Evolutionary conservation across 2,888 invertebrate species (phyloP), one percentile per base, ranked within the genome.

Genomic region (Drosophila multiciliata): DNA sequence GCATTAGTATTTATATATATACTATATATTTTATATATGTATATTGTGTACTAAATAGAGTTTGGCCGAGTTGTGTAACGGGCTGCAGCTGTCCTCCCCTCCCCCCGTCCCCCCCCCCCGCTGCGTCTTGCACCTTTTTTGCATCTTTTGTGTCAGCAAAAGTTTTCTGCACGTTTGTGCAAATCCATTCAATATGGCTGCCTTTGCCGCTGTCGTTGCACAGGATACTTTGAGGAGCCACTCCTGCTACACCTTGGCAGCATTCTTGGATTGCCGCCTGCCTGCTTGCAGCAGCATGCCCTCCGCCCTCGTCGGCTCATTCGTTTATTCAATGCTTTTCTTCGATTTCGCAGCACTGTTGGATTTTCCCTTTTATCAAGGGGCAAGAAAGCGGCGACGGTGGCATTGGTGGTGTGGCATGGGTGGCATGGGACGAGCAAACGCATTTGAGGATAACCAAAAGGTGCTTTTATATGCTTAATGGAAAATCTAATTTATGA

Each of bases 371-470:
- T 78, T 90, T 89, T 90, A 85, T 87, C 88, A 65, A 55, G 50
- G 36, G 49, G 33, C 17, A 20, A 36, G 23, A 29, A 33, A 20
- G 48, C n/a, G 32, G 32, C 50, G 33, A 36, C 38, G 60, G 55
- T 53, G 60, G 53, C 45, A n/a, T 7, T 15, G 26, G 26, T 26
- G 23, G 23, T 23, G 23, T 23, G 23, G 52, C 23, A 29, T n/a
- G 20, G 45, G 26, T 26, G 29, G 29, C 29, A 52, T 11, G 42
- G 63, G 69, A 17, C 32, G 45, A 42, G 48, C 66, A 69, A 89
- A 87, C 91, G 87, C 87, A 87, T 90, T 87, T 87, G 87, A 87
- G 87, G 90, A 87, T 87, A 87, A 87, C 87, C 91, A 87, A 87
- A 87, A 87, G 87, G 87, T 87, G 91, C 91, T 87, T 87, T 87